Conservation (phyloP, 2,113 vertebrate genomes). For the Physeter macrocephalus region DNA sequence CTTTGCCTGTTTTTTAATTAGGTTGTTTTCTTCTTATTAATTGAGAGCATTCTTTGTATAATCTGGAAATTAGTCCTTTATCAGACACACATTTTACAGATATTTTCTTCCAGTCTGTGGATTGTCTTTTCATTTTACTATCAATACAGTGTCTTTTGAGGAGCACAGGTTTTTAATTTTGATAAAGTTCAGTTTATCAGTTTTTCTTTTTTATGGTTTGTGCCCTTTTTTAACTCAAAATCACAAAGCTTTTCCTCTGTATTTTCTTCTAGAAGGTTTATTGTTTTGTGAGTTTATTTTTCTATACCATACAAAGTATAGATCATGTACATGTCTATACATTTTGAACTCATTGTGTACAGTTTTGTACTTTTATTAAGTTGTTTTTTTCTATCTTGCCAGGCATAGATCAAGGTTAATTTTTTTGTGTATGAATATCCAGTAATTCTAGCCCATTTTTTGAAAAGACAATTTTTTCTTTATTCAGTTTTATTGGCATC, state of each 20-base stretch:
- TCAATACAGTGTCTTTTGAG: neutral
- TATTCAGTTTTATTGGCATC: neutral
- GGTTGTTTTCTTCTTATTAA: neutral
- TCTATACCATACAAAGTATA: neutral
- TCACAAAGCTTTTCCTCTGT: neutral
- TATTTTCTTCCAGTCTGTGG: neutral
- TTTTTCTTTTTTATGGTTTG: neutral
- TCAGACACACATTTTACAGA: neutral
- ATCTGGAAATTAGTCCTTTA: neutral
- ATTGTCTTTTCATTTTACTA: neutral
- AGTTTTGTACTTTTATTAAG: neutral
- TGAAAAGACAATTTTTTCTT: neutral
- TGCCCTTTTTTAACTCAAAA: neutral
- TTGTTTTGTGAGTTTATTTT: neutral
- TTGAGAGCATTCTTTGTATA: neutral
- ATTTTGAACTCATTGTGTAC: neutral
- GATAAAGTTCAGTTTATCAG: neutral
- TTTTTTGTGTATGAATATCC: neutral
- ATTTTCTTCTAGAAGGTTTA: neutral
- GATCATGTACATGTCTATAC: neutral
- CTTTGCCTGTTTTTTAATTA: neutral
- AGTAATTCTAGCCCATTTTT: neutral
- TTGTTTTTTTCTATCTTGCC: neutral
- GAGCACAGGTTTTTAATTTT: neutral
- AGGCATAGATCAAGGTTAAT: neutral